Base-by-base conservation (phyloP, 2,797 vertebrate genomes). In the Oreortyx pictus region DNA sequence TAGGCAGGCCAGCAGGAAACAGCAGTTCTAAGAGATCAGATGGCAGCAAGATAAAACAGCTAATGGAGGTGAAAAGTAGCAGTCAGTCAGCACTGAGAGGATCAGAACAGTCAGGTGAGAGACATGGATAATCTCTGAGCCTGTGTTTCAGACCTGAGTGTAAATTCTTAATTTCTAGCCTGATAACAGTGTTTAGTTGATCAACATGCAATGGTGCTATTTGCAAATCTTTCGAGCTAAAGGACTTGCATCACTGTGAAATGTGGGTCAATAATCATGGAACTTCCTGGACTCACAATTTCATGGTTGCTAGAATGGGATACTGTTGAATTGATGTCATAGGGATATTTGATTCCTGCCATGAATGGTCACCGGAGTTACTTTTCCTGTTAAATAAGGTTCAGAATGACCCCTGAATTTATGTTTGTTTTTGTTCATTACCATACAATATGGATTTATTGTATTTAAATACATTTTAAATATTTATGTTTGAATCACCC, bases 341-440 rank as follows among this genome's bases (percentile, higher is more conserved):
- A 66, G 46, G 29, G 67, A 14, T 76, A 41, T 67, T 67, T 64
- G 25, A 56, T 56, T 71, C 70, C 54, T 93, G 5, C 35, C 82
- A 2, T 68, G 65, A 49, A 35, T 39, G 49, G 31, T 29, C 20
- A 10, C 50, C 60, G 33, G n/a, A 64, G 19, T 71, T 94, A 25
- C 39, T 88, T 76, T 61, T 86, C 18, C 80, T 83, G 29, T 78
- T 75, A 79, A 79, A 29, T 62, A 77, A 82, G 31, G 31, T 84
- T 86, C 81, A 87, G 33, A 77, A 52, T 41, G 41, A 64, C 29
- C n/a, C 50, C 31, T 64, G 84, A 79, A 43, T 35, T 61, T 80
- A 49, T 2, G 11, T 66, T 92, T 59, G 54, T 75, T 90, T 78
- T 66, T 90, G 67, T 10, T 3, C n/a, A 68, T 3, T 46, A 23